Conservation (phyloP, 2,888 invertebrate species). For the Serripes groenlandicus region DNA sequence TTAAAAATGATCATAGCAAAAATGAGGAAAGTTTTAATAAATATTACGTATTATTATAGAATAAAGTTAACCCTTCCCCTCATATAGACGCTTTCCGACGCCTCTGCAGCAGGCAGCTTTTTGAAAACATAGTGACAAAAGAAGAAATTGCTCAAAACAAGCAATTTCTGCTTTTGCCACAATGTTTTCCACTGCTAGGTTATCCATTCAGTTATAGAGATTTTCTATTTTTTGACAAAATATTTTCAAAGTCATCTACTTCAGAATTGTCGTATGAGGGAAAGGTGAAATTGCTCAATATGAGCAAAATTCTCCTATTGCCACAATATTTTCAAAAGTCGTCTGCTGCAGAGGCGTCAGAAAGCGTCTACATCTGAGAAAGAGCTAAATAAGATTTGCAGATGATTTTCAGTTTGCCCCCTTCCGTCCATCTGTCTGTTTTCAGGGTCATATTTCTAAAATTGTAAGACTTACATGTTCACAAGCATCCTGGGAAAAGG, state of each 20-base stretch:
- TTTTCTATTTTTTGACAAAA: neutral
- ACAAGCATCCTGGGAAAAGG: neutral
- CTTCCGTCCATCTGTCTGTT: neutral
- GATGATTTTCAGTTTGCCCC: neutral
- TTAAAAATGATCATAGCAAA: too few species aligned
- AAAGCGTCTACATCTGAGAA: neutral
- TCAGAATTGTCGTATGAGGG: neutral
- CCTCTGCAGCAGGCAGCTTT: too few species aligned
- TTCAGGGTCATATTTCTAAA: too few species aligned
- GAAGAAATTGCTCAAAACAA: neutral
- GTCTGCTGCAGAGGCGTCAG: neutral
- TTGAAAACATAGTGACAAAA: neutral
- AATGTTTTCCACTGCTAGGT: neutral
- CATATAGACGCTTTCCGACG: too few species aligned
- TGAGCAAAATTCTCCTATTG: neutral
- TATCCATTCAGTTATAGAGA: neutral
- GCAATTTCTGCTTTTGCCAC: neutral
- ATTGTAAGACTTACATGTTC: too few species aligned
- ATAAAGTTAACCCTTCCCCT: too few species aligned
- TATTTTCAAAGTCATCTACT: neutral
- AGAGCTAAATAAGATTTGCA: neutral
- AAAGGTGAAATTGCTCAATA: neutral
- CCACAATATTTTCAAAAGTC: neutral
- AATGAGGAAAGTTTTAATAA: too few species aligned
- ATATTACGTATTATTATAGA: too few species aligned